A percentile compares a stretch with the other conserved stretches of the same genome.
Evolutionary conservation across 2,888 invertebrate species (phyloP).

Genomic region (Lucinisca nassula): DNA sequence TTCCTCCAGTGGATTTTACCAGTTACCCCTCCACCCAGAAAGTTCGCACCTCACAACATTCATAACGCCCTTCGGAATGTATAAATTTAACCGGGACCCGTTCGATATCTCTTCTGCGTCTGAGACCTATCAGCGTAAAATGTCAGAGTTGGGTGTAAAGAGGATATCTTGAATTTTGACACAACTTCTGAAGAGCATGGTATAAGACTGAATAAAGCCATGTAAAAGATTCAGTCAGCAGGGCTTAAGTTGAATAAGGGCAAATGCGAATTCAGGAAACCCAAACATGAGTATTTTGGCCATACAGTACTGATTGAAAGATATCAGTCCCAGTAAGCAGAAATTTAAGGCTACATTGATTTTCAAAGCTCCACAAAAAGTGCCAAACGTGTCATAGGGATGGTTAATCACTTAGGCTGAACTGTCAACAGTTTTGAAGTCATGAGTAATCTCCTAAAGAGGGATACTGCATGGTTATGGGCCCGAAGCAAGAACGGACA

Average conservation of each 20-base stretch:
- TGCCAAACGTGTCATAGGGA: conserved; percentile 42
- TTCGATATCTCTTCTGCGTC: conserved; percentile 57
- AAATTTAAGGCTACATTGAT: conserved; percentile 20
- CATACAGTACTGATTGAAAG: conserved; percentile 45
- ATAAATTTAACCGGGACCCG: conserved; percentile 48
- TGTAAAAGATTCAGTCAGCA: conserved; percentile 28
- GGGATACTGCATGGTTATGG: conserved; percentile 32
- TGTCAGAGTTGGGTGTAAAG: too few relatives aligned
- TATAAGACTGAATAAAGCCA: conserved; percentile 24
- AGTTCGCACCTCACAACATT: conserved; percentile 55
- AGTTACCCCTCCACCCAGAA: conserved; percentile 44
- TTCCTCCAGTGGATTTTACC: conserved; percentile 61
- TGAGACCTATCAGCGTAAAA: conserved; percentile 49
- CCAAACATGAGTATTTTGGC: conserved; percentile 48
- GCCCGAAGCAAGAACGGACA: conserved; percentile 50
- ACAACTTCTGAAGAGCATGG: too few relatives aligned
- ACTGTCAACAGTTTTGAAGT: conserved; percentile 54
- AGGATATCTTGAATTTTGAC: too few relatives aligned
- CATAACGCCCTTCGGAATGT: conserved; percentile 55
- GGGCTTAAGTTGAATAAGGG: conserved; percentile 62
- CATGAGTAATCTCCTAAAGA: conserved; percentile 54
- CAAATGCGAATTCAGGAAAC: conserved; percentile 59
- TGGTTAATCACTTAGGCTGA: conserved; percentile 62
- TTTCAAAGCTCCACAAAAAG: too few relatives aligned
- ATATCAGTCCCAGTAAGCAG: conserved; percentile 49